These are phyloP conservation scores for Endotricha flammealis DNA, from an alignment of 2,888 invertebrate genomes.

Conservation along the genomic window DNA sequence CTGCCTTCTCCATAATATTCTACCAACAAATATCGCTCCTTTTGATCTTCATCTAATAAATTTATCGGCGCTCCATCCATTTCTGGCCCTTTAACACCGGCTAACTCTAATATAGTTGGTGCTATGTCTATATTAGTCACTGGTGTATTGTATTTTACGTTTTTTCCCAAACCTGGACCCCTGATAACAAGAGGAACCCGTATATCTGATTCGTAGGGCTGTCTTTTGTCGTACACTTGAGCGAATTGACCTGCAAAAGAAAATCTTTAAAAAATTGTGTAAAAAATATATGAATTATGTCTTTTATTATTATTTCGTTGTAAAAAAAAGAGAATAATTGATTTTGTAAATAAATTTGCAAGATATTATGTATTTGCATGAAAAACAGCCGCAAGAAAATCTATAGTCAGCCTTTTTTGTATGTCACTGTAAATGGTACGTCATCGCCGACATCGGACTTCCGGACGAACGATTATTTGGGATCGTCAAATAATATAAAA, in stretches of 20 bases:
- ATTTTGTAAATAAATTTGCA: no score
- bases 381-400: no score
- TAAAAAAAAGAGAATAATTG: no score
- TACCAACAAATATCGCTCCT: conserved; percentile 80
- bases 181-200: conserved; percentile 88
- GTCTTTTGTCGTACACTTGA: conserved; percentile 92
- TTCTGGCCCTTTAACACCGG: conserved; percentile 70
- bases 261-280: no score
- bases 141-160: conserved; percentile 69
- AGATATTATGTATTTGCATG: no score
- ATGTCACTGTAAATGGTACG: no score
- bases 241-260: conserved; percentile 87
- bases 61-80: conserved; percentile 80
- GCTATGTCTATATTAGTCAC: conserved; percentile 89
- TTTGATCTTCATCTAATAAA: conserved; percentile 18
- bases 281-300: no score
- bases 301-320: no score
- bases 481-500: no score
- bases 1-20: conserved; percentile 91
- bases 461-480: no score
- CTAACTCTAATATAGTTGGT: conserved; percentile 88
- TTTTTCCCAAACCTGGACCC: conserved; percentile 82
- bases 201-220: conserved; percentile 94
- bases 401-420: no score
- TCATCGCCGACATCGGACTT: no score